A percentile compares a stretch with the other conserved stretches of the same genome.
These are phyloP conservation scores for Bombus vancouverensis DNA, from an alignment of 1,140 invertebrate species.

Conservation along the genomic window DNA sequence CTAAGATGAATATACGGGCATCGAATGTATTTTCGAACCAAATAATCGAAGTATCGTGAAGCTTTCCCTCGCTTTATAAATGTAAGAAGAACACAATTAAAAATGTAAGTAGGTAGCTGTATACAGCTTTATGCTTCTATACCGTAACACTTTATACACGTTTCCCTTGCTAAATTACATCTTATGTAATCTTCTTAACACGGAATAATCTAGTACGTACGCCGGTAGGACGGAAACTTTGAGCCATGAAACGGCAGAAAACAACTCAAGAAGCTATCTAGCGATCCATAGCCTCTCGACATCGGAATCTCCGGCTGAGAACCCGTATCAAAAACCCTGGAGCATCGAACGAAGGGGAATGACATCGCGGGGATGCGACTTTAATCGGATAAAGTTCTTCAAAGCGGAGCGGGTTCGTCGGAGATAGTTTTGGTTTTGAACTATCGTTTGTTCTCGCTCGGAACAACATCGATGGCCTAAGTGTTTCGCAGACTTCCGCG, in stretches of 20 bases:
- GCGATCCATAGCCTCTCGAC: neutral
- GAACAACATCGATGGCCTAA: conserved; percentile 18
- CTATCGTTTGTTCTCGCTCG: conserved; percentile 9
- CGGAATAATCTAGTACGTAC: neutral
- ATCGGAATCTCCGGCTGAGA: conserved; percentile 4
- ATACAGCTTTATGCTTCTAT: too few relatives aligned
- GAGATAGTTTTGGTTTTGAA: conserved; percentile 47
- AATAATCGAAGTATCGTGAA: too few relatives aligned
- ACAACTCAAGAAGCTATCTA: neutral
- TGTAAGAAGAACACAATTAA: too few relatives aligned
- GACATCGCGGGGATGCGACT: neutral
- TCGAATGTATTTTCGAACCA: too few relatives aligned
- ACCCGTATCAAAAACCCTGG: conserved; percentile 51
- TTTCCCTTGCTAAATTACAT: neutral
- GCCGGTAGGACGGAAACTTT: neutral
- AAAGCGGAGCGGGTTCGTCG: conserved; percentile 23
- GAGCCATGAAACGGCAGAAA: neutral
- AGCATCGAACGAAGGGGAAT: conserved; percentile 8
- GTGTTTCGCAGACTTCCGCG: conserved; percentile 35
- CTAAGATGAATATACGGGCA: too few relatives aligned
- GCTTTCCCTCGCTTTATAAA: too few relatives aligned
- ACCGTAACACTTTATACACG: too few relatives aligned
- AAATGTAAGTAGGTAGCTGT: too few relatives aligned
- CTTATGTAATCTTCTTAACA: neutral
- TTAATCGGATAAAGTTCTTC: conserved; percentile 63